Evolutionary conservation across 2,113 vertebrate species (phyloP).

Genomic region (Tichodroma muraria): DNA sequence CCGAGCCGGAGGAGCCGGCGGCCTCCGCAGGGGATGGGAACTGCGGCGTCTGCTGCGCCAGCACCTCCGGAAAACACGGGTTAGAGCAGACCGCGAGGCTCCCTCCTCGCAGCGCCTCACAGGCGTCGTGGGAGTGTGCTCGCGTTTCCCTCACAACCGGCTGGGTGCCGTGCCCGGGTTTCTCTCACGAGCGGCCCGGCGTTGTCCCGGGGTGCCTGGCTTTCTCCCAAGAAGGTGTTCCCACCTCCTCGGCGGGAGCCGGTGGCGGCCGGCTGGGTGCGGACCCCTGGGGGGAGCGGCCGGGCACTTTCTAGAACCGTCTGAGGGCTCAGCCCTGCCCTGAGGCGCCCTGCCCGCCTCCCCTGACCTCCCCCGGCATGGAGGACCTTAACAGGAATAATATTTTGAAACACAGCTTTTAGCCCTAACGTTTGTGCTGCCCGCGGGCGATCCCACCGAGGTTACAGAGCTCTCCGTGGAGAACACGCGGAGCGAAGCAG

Average conservation of each 20-base stretch:
- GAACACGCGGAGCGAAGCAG: rapidly evolving
- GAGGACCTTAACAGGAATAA: not conserved
- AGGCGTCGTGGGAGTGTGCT: no score
- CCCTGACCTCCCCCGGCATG: not conserved
- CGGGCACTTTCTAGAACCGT: not conserved
- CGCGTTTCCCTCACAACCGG: rapidly evolving
- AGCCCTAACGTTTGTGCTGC: not conserved
- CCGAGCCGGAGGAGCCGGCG: not conserved
- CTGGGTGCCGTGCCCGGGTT: not conserved
- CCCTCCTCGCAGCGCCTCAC: not conserved
- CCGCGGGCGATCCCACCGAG: not conserved
- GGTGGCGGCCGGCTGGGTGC: no score
- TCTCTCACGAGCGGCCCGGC: no score
- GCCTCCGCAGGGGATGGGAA: not conserved
- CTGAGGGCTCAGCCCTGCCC: not conserved
- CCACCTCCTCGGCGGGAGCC: no score
- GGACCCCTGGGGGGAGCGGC: rapidly evolving
- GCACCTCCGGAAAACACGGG: not conserved
- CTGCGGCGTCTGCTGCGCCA: not conserved
- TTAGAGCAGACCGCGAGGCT: not conserved
- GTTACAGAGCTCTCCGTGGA: not conserved
- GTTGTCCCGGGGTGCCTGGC: not conserved
- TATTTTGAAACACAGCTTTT: not conserved
- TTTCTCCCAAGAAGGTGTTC: not conserved
- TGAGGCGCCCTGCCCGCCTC: not conserved